phyloP scores from a whole-genome alignment of 1,140 invertebrate genomes.

The Bombus huntii region DNA sequence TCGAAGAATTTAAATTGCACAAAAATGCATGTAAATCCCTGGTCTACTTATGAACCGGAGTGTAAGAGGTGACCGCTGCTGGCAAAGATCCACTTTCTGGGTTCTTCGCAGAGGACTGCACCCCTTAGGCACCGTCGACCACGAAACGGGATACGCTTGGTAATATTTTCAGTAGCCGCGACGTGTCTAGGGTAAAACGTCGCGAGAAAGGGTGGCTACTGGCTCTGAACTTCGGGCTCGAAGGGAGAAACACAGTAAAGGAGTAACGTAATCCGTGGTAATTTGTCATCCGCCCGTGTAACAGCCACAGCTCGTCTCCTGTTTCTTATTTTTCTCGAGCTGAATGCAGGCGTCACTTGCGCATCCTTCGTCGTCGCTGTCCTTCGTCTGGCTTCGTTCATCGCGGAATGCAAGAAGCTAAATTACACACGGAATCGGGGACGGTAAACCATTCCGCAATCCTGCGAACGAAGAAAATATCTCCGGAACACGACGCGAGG shows the following conservation, averaged over 20 bases:
- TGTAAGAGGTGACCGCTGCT: neutral
- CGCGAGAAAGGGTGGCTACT: slow-evolving; percentile 14
- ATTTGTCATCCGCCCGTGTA: slow-evolving; percentile 72
- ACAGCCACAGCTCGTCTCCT: neutral
- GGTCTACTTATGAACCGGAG: neutral
- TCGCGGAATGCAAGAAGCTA: slow-evolving; percentile 8
- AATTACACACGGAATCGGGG: slow-evolving; percentile 47
- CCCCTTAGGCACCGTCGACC: slow-evolving; percentile 23
- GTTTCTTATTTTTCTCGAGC: slow-evolving; percentile 67
- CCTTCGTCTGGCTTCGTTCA: slow-evolving; percentile 16
- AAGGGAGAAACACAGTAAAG: slow-evolving; percentile 13
- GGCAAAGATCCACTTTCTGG: slow-evolving; percentile 23
- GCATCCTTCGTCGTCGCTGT: neutral
- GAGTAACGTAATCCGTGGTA: slow-evolving; percentile 69
- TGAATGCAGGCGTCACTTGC: slow-evolving; percentile 39
- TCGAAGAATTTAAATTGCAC: too few species aligned
- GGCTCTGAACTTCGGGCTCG: neutral
- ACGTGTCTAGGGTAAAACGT: slow-evolving; percentile 28
- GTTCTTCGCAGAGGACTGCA: slow-evolving; percentile 4
- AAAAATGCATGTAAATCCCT: too few species aligned
- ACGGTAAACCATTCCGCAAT: neutral
- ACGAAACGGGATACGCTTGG: slow-evolving; percentile 42
- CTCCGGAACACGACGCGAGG: neutral
- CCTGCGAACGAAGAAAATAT: neutral
- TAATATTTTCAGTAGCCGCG: slow-evolving; percentile 63